Evolutionary conservation across 2,797 vertebrate genomes (phyloP).

Genomic region (Pteronotus mesoamericanus): DNA sequence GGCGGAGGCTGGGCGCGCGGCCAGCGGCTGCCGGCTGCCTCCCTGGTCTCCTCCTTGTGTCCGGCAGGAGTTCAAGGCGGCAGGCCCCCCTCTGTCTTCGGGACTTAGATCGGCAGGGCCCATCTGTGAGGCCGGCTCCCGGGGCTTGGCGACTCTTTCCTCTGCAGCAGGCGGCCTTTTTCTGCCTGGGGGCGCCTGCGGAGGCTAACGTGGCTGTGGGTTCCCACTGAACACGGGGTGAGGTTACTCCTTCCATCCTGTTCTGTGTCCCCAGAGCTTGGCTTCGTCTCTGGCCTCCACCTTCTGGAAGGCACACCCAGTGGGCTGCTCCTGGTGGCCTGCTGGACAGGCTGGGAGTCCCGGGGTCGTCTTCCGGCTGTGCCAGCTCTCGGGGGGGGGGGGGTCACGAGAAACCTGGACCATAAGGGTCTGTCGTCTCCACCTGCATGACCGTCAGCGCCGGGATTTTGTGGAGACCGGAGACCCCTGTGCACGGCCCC

Average conservation of each 20-base stretch:
- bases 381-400: neutral
- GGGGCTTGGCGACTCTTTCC: neutral
- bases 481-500: neutral
- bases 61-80: neutral
- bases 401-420: neutral
- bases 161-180: too few relatives aligned
- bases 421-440: fast-evolving
- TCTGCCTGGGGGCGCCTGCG: too few relatives aligned
- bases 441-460: too few relatives aligned
- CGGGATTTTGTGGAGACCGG: neutral
- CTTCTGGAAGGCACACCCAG: fast-evolving
- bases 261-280: neutral
- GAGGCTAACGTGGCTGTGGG: too few relatives aligned
- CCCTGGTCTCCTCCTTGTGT: neutral
- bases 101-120: too few relatives aligned
- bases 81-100: neutral
- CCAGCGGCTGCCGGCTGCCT: neutral
- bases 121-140: neutral
- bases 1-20: neutral
- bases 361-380: neutral
- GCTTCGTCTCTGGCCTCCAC: neutral
- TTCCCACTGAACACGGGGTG: fast-evolving
- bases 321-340: too few relatives aligned
- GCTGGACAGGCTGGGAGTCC: neutral
- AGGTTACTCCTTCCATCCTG: neutral